A percentile compares a stretch with the other conserved stretches of the same genome.
phyloP scores from a whole-genome alignment of 2,113 vertebrate genomes.

The Scomber colias region DNA sequence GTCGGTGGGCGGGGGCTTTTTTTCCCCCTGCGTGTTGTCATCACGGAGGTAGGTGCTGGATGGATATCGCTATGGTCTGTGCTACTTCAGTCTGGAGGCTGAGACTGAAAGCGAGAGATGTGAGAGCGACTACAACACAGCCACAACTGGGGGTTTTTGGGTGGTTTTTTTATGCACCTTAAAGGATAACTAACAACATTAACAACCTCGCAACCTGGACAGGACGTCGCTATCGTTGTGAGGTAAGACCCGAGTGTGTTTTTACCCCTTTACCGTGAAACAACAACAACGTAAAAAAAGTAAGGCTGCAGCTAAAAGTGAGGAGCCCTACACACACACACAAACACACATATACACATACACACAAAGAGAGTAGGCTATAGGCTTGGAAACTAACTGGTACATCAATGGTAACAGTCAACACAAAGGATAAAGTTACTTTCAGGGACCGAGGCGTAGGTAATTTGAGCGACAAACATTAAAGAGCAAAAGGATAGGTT shows the following conservation, averaged over 20 bases:
- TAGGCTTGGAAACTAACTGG: slow-evolving; percentile 1
- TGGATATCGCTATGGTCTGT: slow-evolving; percentile 52
- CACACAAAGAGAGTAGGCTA: background rate
- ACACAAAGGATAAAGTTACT: slow-evolving; percentile 71
- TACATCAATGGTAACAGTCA: slow-evolving; percentile 12
- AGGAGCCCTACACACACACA: slow-evolving; percentile 4
- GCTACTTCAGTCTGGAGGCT: slow-evolving; percentile 72
- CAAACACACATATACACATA: too few relatives aligned
- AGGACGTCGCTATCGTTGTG: slow-evolving; percentile 2
- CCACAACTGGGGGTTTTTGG: background rate
- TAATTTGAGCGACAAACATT: background rate
- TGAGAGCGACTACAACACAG: slow-evolving; percentile 3
- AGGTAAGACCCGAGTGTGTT: slow-evolving; percentile 44
- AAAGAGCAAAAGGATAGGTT: background rate
- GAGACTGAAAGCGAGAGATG: slow-evolving; percentile 63
- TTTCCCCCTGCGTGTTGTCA: slow-evolving; percentile 63
- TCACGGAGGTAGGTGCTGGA: slow-evolving; percentile 68
- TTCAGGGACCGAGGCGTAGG: background rate
- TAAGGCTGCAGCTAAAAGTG: slow-evolving; percentile 50
- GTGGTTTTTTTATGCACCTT: slow-evolving; percentile 8
- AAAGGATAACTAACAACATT: slow-evolving; percentile 64
- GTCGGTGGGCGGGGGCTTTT: slow-evolving; percentile 69
- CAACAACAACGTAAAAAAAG: slow-evolving; percentile 47
- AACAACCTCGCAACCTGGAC: background rate
- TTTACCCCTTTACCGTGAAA: background rate